These are phyloP conservation scores for Enteromius thamalakanensis DNA, from an alignment of 2,797 vertebrate genomes.

Conservation along the genomic window DNA sequence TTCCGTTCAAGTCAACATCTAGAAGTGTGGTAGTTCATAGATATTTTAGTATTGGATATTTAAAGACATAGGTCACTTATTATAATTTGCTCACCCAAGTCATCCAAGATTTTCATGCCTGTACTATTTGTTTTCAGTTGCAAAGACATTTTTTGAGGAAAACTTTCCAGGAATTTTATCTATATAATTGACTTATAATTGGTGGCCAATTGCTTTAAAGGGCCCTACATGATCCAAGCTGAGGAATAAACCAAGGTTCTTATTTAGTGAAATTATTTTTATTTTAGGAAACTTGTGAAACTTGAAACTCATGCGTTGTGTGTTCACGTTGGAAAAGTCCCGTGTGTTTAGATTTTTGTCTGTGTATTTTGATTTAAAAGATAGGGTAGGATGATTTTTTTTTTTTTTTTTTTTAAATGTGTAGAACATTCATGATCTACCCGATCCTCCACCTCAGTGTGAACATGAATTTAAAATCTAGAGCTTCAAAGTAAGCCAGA, in stretches of 20 bases:
- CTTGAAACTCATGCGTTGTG: no score
- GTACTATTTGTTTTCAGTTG: no score
- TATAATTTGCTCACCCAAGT: neutral
- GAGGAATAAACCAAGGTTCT: no score
- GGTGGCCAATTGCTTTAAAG: neutral
- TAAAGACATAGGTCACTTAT: neutral
- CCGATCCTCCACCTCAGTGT: neutral
- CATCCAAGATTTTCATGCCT: neutral
- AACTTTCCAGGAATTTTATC: neutral
- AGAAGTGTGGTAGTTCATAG: neutral
- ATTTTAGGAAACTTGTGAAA: no score
- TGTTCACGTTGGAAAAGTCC: no score
- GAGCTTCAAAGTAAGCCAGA: neutral
- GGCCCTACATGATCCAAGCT: neutral
- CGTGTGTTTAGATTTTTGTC: no score
- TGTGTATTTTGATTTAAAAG: no score
- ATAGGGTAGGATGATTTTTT: neutral
- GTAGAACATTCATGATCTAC: neutral
- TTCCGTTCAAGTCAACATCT: neutral
- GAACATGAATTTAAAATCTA: no score
- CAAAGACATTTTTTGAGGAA: neutral
- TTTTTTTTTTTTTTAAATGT: neutral
- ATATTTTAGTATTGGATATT: neutral
- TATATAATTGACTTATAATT: neutral
- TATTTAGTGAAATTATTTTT: no score